Evolutionary conservation across 2,888 invertebrate genomes (phyloP), one percentile per base, ranked within the genome.

Genomic region (Amphipyra berbera): DNA sequence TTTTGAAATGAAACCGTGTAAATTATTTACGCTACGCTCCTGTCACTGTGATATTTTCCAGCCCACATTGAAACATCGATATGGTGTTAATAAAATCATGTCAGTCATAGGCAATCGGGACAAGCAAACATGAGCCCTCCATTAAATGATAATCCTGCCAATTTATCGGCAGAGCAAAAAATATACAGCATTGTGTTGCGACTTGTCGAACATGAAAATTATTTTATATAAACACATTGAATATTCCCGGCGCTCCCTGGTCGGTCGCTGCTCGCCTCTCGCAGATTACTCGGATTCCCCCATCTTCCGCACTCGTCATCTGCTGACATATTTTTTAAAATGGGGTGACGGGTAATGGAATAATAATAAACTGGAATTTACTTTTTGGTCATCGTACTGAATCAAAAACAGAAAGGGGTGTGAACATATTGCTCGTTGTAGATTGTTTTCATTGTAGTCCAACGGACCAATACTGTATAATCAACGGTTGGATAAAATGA

Each of bases 301-400:
- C 86, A 78, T 87, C 88, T 83, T 88, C 87, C 90, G 86, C 85
- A 85, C 85, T 90, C 92, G 90, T 94, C 94, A 94, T 93, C 93
- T 88, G 90, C 86, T 94, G 94, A 93, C 93, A 94, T 92, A 93
- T 94, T 94, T 94, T 93, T 95, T 94, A 89, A 94, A 94, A 92
- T 93, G 86, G 93, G 94, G 94, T 88, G 91, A 89, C 87, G 83
- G 83, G 85, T 94, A 95, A 95, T 95, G 94, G 94, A 94, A 94
- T 94, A 95, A 95, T 95, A 95, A 95, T 95, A 95, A 94, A 94
- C 94, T 89, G 93, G 92, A 94, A 94, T 94, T 94, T 92, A 90
- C 93, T 94, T 94, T 95, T 94, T 92, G 94, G 95, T 94, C 93
- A 94, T 93, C 92, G 87, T 85, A 81, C 82, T 88, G 92, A 91